Evolutionary conservation across 1,140 invertebrate species (phyloP), one percentile per base, ranked within the genome.

Genomic region (Rhysida immarginata): DNA sequence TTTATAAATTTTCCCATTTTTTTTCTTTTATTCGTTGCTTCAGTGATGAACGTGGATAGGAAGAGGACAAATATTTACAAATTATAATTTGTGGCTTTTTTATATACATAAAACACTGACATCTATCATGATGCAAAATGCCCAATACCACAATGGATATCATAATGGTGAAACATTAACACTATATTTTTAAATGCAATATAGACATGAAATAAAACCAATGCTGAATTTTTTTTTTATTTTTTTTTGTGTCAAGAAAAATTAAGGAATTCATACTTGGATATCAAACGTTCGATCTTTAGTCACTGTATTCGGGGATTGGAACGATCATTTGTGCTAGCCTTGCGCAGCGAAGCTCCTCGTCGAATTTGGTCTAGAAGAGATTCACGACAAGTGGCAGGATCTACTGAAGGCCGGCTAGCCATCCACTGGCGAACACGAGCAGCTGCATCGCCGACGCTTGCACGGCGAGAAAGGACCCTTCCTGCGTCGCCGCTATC

Each of bases 281-380:
- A 54, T 51, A 66, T 61, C 45, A 65, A 55, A 42, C 56, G 57
- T 45, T 54, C 59, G 26, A 66, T 61, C 26, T 60, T 60, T 61
- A 58, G 58, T 77, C 72, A 81, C 66, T 78, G 78, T 63, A 81
- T 81, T 67, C 78, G 76, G n/a, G 81, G 81, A 18, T 80, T 79
- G 46, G 81, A 82, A 46, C 81, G 72, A 71, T 81, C 79, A 70
- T 80, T 80, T 42, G 74, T 70, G 65, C 75, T 78, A 59, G 80
- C 84, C 60, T 82, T 77, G 44, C 77, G 81, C 50, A 92, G 68
- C 2, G 81, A 81, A 1, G 85, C 87, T 25, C 87, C 87, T 43
- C 82, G 77, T 64, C 87, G 83, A 45, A 93, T 92, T 64, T 93
- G 88, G 74, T 92, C 87, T 86, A 92, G 88, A 0, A 93, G 72